phyloP scores from a whole-genome alignment of 2,888 invertebrate species.

The Hesperia comma region DNA sequence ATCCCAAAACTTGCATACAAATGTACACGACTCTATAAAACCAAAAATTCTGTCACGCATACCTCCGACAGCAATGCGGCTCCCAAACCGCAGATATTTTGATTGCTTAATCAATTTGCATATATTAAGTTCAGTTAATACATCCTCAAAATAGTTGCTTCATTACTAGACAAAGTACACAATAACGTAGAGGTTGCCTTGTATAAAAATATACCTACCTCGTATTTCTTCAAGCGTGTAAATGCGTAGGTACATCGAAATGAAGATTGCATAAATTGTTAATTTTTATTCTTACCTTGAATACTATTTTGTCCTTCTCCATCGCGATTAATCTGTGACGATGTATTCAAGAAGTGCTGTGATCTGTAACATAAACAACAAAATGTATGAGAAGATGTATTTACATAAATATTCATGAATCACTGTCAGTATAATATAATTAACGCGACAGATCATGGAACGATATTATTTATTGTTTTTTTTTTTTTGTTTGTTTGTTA shows the following conservation, averaged over 20 bases:
- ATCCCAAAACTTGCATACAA: constrained; percentile 35
- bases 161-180: background rate
- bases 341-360: background rate
- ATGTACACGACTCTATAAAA: constrained; percentile 26
- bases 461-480: too few species aligned
- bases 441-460: too few species aligned
- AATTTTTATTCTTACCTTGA: constrained; percentile 63
- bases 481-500: too few species aligned
- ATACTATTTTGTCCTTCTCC: constrained; percentile 77
- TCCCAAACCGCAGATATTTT: constrained; percentile 35
- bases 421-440: too few species aligned
- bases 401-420: too few species aligned
- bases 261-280: constrained; percentile 1
- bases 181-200: background rate
- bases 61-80: background rate
- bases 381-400: background rate
- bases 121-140: background rate
- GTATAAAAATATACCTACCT: background rate
- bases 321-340: constrained; percentile 47
- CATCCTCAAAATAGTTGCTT: background rate
- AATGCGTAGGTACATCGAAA: background rate
- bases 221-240: background rate
- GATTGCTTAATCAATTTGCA: constrained; percentile 11
- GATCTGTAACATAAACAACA: constrained; percentile 15
- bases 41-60: constrained; percentile 23